Conservation (phyloP, 2,113 vertebrate species). For the Clarias macrocephalus region DNA sequence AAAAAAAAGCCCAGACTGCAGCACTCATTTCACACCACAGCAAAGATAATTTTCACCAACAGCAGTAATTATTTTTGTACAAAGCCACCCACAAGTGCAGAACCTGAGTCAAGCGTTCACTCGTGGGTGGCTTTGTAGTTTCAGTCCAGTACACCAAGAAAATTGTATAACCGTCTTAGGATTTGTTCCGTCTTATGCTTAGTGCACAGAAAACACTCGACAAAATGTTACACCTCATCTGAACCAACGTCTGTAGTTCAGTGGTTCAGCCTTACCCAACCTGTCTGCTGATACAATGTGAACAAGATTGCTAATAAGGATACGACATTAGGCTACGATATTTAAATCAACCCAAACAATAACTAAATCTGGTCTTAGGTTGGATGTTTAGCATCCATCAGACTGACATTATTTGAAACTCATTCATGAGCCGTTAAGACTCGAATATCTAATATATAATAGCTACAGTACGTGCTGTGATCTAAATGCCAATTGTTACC, state of each 20-base stretch:
- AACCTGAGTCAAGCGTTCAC: conserved; percentile 10
- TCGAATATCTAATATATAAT: background rate
- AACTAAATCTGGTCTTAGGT: background rate
- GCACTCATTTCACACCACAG: background rate
- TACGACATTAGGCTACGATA: background rate
- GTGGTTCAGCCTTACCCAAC: background rate
- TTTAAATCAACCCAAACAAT: background rate
- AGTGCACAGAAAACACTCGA: background rate
- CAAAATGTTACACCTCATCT: conserved; percentile 2
- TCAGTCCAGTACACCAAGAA: background rate
- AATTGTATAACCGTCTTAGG: background rate
- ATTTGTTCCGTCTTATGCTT: background rate
- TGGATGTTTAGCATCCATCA: background rate
- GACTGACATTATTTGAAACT: background rate
- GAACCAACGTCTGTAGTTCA: background rate
- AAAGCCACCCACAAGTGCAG: conserved; percentile 16
- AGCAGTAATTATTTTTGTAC: conserved; percentile 30
- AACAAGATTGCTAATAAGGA: background rate
- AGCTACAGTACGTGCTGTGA: background rate
- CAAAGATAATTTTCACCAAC: conserved; percentile 13
- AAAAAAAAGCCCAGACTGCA: background rate
- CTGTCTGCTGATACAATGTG: background rate
- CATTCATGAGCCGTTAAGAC: background rate
- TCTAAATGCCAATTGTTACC: background rate
- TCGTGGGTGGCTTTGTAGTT: conserved; percentile 8